Conservation (phyloP, 2,888 invertebrate species). For the Ramazzottius varieornatus region DNA sequence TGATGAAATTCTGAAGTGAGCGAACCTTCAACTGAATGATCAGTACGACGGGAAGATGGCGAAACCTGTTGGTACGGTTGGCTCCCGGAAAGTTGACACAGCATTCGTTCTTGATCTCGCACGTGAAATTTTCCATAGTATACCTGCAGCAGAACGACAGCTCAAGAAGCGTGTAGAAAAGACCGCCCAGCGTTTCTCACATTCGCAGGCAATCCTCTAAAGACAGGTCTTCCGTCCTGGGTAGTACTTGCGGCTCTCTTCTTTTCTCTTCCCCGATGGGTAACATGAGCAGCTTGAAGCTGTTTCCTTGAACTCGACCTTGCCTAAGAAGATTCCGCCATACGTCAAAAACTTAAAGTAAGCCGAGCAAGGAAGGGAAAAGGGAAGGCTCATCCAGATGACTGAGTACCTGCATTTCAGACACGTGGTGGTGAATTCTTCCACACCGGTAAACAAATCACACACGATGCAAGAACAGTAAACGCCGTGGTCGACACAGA, state of each 20-base stretch:
- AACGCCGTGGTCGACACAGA: not conserved
- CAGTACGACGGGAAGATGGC: not conserved
- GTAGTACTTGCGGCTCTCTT: not conserved
- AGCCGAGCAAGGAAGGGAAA: too few species aligned
- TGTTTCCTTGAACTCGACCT: not conserved
- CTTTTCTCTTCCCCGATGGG: not conserved
- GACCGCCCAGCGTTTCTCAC: too few species aligned
- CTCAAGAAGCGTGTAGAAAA: too few species aligned
- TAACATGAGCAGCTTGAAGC: not conserved
- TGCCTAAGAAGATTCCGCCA: not conserved
- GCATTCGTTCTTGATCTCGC: not conserved
- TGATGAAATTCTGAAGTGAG: too few species aligned
- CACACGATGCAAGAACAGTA: not conserved
- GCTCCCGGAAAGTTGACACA: not conserved
- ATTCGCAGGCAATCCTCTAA: not conserved
- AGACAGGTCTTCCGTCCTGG: not conserved
- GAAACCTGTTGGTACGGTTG: not conserved
- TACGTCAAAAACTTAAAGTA: not conserved
- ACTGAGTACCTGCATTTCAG: not conserved
- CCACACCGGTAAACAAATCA: not conserved
- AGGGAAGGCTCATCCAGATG: too few species aligned
- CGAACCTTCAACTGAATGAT: conserved; percentile 4
- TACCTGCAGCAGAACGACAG: too few species aligned
- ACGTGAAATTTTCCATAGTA: not conserved
- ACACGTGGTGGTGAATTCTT: not conserved